Percentiles rank a stretch among this genome's conserved stretches.
Evolutionary conservation across 2,113 vertebrate genomes (phyloP).

Genomic region (Machaerirhynchus nigripectus): DNA sequence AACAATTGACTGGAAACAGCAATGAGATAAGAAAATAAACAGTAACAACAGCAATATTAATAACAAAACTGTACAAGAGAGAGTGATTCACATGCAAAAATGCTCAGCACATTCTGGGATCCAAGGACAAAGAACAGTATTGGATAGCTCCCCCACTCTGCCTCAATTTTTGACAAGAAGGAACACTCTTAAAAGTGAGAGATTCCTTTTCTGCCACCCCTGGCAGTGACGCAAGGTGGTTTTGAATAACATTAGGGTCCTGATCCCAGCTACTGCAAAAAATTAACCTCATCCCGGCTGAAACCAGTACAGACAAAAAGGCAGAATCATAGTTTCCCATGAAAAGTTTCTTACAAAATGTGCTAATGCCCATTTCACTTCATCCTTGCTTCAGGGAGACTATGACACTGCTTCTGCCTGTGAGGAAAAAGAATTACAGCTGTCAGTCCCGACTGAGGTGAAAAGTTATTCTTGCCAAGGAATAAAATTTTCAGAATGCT

Average conservation of each 20-base stretch:
- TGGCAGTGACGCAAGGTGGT: too few species aligned
- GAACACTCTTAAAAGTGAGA: not conserved
- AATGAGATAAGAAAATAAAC: not conserved
- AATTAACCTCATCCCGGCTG: too few species aligned
- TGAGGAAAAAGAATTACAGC: not conserved
- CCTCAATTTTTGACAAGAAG: not conserved
- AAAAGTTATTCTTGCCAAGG: not conserved
- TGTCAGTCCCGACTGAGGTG: not conserved
- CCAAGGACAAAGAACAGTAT: too few species aligned
- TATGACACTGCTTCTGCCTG: not conserved
- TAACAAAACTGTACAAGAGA: not conserved
- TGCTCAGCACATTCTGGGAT: not conserved
- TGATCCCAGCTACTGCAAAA: not conserved
- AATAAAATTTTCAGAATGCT: not conserved
- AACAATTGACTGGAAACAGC: not conserved
- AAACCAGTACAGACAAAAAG: not conserved
- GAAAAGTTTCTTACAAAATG: not conserved
- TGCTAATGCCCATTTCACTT: not conserved
- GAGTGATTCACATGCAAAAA: not conserved
- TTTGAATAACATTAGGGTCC: not conserved
- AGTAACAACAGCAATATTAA: not conserved
- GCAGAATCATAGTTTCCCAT: not conserved
- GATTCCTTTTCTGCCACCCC: not conserved
- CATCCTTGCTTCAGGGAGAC: not conserved
- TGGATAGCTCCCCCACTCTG: not conserved